Evolutionary conservation across 2,888 invertebrate species (phyloP).

Genomic region (Nemoura dubitans): DNA sequence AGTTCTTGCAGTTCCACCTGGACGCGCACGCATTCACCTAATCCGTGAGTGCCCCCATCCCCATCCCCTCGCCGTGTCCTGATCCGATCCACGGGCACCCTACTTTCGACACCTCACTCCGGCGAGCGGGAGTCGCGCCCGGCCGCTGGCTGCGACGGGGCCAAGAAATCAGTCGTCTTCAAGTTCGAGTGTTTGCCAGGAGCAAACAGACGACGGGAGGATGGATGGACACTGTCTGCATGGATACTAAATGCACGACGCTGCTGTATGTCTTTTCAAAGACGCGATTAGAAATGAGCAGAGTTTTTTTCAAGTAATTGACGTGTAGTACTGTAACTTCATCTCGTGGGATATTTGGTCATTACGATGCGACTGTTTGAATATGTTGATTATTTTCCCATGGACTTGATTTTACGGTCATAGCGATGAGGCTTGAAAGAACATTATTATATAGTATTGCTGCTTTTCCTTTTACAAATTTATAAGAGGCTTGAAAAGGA

Average conservation of each 20-base stretch:
- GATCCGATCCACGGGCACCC: not conserved
- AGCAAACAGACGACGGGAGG: no score
- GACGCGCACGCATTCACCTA: constrained; percentile 29
- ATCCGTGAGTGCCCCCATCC: constrained; percentile 7
- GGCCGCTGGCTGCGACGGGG: no score
- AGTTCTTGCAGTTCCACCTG: constrained; percentile 44
- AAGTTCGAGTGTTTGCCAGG: no score
- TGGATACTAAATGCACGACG: no score
- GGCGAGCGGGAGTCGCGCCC: no score
- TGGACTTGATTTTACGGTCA: not conserved
- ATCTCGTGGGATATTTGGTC: not conserved
- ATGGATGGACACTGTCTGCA: no score
- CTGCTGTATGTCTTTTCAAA: not conserved
- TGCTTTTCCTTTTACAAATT: not conserved
- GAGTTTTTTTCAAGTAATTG: not conserved
- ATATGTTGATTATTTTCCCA: not conserved
- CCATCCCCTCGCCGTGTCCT: not conserved
- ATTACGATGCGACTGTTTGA: not conserved
- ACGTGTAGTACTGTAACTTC: not conserved
- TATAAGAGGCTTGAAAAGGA: not conserved
- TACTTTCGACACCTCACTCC: constrained; percentile 24
- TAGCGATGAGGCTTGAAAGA: not conserved
- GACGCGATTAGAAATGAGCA: not conserved
- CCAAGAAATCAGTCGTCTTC: no score
- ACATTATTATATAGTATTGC: not conserved